A percentile compares a stretch with the other conserved stretches of the same genome.
Evolutionary conservation across 2,113 vertebrate species (phyloP).

Genomic region (Conger conger): DNA sequence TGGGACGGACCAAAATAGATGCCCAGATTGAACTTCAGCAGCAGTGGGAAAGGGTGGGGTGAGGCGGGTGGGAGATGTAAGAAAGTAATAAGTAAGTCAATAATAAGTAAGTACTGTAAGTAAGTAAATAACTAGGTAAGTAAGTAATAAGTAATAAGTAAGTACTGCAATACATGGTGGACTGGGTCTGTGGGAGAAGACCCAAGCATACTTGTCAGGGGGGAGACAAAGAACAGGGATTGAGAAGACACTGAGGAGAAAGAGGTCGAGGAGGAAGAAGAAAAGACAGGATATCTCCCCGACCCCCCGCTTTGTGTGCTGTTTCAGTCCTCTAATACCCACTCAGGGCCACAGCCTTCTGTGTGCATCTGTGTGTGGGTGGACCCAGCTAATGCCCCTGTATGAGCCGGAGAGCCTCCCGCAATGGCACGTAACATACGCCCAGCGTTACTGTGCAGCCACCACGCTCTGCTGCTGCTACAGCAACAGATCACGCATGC

Average conservation of each 20-base stretch:
- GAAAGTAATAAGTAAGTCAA: too few species aligned
- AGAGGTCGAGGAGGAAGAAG: neutral
- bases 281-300: neutral
- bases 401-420: neutral
- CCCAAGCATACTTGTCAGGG: neutral
- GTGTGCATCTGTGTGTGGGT: conserved; percentile 3
- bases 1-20: neutral
- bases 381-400: neutral
- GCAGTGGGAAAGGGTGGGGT: neutral
- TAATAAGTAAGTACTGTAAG: too few species aligned
- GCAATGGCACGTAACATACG: neutral
- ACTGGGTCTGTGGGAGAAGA: neutral
- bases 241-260: neutral
- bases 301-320: neutral
- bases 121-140: too few species aligned
- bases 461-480: conserved; percentile 3
- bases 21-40: neutral
- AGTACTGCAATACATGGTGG: neutral
- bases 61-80: neutral
- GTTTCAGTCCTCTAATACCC: neutral
- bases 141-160: too few species aligned
- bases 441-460: neutral
- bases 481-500: neutral
- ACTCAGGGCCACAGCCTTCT: neutral
- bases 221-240: neutral